phyloP scores from a whole-genome alignment of 2,888 invertebrate species.

The Mythimna vitellina region DNA sequence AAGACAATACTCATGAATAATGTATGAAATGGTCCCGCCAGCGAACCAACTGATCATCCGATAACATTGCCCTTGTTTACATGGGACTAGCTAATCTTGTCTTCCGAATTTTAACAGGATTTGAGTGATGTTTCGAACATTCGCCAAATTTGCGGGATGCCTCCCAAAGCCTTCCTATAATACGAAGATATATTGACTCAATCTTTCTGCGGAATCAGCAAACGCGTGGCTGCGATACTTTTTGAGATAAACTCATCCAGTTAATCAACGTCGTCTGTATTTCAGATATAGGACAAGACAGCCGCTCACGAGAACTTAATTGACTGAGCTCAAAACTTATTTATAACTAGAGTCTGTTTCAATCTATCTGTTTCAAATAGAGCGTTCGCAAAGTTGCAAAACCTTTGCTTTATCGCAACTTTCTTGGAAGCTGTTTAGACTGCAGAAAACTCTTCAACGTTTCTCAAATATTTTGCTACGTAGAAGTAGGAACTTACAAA shows the following conservation, averaged over 20 bases:
- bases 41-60: slow-evolving; percentile 82
- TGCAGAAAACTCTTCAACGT: slow-evolving; percentile 26
- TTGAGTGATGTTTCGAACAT: slow-evolving; percentile 78
- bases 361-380: slow-evolving; percentile 39
- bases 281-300: slow-evolving; percentile 44
- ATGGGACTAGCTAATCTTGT: slow-evolving; percentile 82
- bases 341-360: slow-evolving; percentile 48
- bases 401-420: slow-evolving; percentile 34
- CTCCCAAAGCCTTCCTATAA: slow-evolving; percentile 68
- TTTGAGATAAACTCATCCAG: slow-evolving; percentile 56
- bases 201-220: slow-evolving; percentile 60
- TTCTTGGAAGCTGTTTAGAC: slow-evolving; percentile 41
- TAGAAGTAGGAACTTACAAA: slow-evolving; percentile 1
- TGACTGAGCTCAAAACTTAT: slow-evolving; percentile 46
- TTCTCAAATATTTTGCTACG: slow-evolving; percentile 16
- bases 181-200: slow-evolving; percentile 74
- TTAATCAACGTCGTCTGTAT: slow-evolving; percentile 54
- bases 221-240: slow-evolving; percentile 52
- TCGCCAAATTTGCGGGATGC: slow-evolving; percentile 67
- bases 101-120: slow-evolving; percentile 85
- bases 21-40: slow-evolving; percentile 75
- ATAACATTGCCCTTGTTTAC: slow-evolving; percentile 85
- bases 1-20: slow-evolving; percentile 84
- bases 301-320: slow-evolving; percentile 50
- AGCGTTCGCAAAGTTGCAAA: slow-evolving; percentile 38